phyloP scores from a whole-genome alignment of 2,797 vertebrate species.

The Xyrichtys novacula region DNA sequence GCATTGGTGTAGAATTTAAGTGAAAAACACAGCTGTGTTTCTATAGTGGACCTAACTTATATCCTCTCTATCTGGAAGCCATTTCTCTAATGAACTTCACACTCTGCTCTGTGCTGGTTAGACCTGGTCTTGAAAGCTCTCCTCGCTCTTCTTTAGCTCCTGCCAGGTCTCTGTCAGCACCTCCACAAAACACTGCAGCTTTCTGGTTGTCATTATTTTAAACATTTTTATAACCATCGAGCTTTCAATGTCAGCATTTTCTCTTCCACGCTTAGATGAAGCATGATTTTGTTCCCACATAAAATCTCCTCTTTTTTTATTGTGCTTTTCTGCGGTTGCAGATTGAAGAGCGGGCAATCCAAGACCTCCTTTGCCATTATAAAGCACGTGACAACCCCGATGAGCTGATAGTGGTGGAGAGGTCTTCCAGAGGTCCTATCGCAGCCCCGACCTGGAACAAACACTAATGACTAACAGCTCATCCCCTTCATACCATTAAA shows the following conservation, averaged over 20 bases:
- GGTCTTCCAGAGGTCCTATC: constrained; percentile 90
- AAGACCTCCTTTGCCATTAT: constrained; percentile 93
- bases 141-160: constrained; percentile 8
- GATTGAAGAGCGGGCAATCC: constrained; percentile 97
- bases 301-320: constrained; percentile 21
- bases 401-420: constrained; percentile 94
- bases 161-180: constrained; percentile 62
- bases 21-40: constrained; percentile 1
- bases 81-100: constrained; percentile 36
- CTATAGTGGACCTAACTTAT: background rate
- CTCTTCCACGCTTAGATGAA: constrained; percentile 24
- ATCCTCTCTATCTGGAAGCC: constrained; percentile 8
- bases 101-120: constrained; percentile 21
- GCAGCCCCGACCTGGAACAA: constrained; percentile 96
- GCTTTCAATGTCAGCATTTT: constrained; percentile 57
- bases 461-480: constrained; percentile 80
- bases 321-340: constrained; percentile 64
- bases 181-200: constrained; percentile 23
- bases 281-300: constrained; percentile 32
- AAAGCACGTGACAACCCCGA: constrained; percentile 92
- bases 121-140: constrained; percentile 20
- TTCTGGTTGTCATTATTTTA: constrained; percentile 62
- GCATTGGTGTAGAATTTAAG: constrained; percentile 6
- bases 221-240: constrained; percentile 48
- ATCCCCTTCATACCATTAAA: constrained; percentile 24